Base-by-base conservation (phyloP, 2,888 invertebrate species). In the Cheilosia impressa region DNA sequence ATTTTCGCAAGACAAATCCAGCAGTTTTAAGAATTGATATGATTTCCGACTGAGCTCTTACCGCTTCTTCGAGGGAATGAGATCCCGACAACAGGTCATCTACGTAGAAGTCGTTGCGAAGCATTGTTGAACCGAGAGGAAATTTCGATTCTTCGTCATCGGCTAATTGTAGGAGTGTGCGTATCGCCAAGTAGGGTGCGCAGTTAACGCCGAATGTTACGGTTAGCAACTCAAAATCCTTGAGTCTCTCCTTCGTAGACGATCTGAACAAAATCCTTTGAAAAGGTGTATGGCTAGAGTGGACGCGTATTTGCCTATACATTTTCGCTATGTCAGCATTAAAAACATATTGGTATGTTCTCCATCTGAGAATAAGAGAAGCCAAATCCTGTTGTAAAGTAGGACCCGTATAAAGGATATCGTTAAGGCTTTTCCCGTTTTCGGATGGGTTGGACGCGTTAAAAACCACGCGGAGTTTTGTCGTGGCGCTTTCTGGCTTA, bases 391-490 rank as follows among this genome's bases (percentile, higher is more conserved):
- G 58, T 75, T 88, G 88, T 15, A 89, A 76, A 7, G 65, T 87
- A 0, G 88, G 88, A n/a, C 50, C 50, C 6, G 50, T 17, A 19
- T 22, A 19, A 1, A 50, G 50, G n/a, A 50, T 4, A 15, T 65
- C 88, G 73, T 87, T 89, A 55, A 55, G 81, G 19, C 82, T 72
- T 0, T 52, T 38, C 1, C 63, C 73, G 0, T 87, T 85, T 4
- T 80, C 38, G 10, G 88, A 77, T 62, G 85, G 79, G 2, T 87
- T 87, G 4, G 88, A 88, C 0, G 87, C 89, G 63, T 89, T 88
- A 50, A 89, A 89, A 0, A 89, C 88, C 0, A 88, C 88, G 4
- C 88, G 83, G 17, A 89, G 6, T 52, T 88, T 88, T 2, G 87
- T 89, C 1, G 88, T 84, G 5, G 31, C 34, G 19, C 62, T 81